Conservation (phyloP, 2,888 invertebrate genomes). For the Drosophila multiciliata region DNA sequence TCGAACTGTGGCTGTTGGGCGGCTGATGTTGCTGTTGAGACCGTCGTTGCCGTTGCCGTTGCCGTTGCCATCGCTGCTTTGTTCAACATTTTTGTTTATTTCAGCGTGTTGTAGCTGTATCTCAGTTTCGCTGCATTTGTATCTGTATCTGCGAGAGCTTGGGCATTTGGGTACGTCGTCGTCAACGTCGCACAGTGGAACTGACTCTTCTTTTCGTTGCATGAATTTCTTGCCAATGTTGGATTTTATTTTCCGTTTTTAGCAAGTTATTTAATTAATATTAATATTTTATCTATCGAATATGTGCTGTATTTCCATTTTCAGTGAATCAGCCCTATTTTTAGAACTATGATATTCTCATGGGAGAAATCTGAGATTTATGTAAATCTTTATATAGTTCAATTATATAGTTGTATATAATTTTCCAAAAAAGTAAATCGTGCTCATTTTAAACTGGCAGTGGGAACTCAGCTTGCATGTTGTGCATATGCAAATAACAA, state of each 20-base stretch:
- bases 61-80: conserved; percentile 58
- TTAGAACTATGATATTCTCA: not conserved
- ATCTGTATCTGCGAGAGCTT: conserved; percentile 61
- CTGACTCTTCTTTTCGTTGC: not conserved
- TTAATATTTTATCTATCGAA: not conserved
- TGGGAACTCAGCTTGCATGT: not conserved
- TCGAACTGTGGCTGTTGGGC: conserved; percentile 61
- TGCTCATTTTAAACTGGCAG: not conserved
- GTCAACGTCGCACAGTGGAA: conserved; percentile 28
- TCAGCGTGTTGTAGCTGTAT: conserved; percentile 65
- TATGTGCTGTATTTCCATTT: not conserved
- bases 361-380: not conserved
- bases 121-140: conserved; percentile 48
- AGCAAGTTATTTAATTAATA: not conserved
- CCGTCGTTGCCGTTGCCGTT: conserved; percentile 42
- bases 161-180: conserved; percentile 66
- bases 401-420: not conserved
- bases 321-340: not conserved
- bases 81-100: conserved; percentile 81
- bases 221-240: not conserved
- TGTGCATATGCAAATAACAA: not conserved
- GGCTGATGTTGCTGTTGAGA: conserved; percentile 50
- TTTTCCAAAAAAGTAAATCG: not conserved
- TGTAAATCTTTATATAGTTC: not conserved
- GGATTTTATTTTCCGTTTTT: not conserved